Percentiles rank a stretch among this genome's conserved stretches.
These are phyloP conservation scores for Spheniscus mendiculus DNA, from an alignment of 2,113 vertebrate genomes.

Conservation along the genomic window DNA sequence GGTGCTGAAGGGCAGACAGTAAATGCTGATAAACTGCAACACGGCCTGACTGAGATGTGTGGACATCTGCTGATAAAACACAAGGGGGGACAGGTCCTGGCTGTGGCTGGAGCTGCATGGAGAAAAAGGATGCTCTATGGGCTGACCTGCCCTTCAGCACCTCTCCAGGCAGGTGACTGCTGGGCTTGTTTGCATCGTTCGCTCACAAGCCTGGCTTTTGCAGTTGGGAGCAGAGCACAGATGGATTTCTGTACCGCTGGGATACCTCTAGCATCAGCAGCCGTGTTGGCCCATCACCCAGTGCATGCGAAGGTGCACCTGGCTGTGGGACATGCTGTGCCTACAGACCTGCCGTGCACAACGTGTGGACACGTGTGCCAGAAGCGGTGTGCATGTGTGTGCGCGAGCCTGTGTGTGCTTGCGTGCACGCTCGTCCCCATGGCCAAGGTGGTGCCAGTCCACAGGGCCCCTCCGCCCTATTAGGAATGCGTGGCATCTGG, in stretches of 20 bases:
- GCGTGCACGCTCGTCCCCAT: neutral
- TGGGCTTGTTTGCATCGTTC: neutral
- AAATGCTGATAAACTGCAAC: neutral
- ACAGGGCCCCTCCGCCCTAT: neutral
- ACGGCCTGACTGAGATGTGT: neutral
- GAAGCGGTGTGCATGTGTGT: neutral
- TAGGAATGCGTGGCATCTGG: neutral
- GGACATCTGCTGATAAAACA: neutral
- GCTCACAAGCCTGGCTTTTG: neutral
- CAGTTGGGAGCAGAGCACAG: neutral
- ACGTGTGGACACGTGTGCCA: rapidly evolving
- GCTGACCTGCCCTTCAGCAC: neutral
- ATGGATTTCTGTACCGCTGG: neutral
- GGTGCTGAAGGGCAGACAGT: neutral
- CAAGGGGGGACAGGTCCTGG: rapidly evolving
- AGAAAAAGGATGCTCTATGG: neutral
- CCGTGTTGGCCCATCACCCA: rapidly evolving
- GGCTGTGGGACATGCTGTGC: neutral
- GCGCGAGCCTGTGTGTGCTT: rapidly evolving
- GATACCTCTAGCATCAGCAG: neutral
- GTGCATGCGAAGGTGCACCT: neutral
- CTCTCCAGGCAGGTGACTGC: neutral
- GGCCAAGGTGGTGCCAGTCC: neutral
- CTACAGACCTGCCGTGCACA: neutral
- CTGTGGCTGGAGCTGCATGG: neutral